These are phyloP conservation scores for Epinephelus fuscoguttatus DNA, from an alignment of 2,113 vertebrate species.

Conservation along the genomic window DNA sequence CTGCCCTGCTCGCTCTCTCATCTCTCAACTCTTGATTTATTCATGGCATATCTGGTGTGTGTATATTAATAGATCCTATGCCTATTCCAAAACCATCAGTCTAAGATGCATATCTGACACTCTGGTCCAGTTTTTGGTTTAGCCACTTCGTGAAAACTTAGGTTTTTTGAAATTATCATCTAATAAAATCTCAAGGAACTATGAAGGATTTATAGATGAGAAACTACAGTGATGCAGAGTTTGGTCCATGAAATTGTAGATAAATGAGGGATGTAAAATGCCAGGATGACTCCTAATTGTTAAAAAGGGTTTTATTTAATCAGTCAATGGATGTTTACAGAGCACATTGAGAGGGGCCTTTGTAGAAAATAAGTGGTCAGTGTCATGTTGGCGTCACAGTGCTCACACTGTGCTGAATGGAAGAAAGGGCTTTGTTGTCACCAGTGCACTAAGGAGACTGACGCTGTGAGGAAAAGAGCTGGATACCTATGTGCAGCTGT, in stretches of 20 bases:
- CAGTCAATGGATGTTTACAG: not conserved
- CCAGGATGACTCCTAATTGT: conserved; percentile 3
- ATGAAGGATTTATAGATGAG: conserved; percentile 5
- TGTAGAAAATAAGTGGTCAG: conserved; percentile 40
- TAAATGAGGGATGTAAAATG: not conserved
- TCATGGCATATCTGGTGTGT: conserved; percentile 61
- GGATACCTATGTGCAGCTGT: conserved; percentile 58
- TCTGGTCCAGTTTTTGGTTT: conserved; percentile 33
- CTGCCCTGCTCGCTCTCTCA: conserved; percentile 15
- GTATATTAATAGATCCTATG: conserved; percentile 69
- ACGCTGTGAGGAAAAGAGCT: conserved; percentile 44
- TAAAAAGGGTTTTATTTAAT: not conserved
- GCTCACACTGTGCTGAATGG: conserved; percentile 57
- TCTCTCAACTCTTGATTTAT: conserved; percentile 59
- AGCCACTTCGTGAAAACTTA: not conserved
- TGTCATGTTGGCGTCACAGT: conserved; percentile 47
- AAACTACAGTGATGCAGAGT: not conserved
- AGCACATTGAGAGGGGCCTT: conserved; percentile 38
- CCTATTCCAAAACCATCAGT: conserved; percentile 45
- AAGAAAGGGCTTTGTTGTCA: conserved; percentile 77
- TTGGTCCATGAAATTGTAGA: not conserved
- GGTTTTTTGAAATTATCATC: conserved; percentile 1
- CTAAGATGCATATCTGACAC: conserved; percentile 55
- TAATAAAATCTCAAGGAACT: not conserved
- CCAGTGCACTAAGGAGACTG: conserved; percentile 43